Base-by-base conservation (phyloP, 2,888 invertebrate species). In the Panorpa germanica region DNA sequence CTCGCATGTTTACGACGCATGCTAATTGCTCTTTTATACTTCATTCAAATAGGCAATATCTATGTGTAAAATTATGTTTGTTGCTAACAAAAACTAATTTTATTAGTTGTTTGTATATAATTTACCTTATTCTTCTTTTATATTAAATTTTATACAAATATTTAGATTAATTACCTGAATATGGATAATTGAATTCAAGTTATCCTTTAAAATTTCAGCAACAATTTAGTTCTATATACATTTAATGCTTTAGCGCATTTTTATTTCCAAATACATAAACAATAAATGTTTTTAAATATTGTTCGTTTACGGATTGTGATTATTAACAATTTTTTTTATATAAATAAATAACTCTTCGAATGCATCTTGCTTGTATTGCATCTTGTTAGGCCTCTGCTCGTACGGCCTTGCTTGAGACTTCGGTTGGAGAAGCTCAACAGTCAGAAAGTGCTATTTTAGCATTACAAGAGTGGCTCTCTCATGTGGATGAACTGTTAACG, bases 351-450 rank as follows among this genome's bases (percentile, higher is more conserved):
- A 12, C 13, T 11, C 23, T 23, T 23, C 12, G 12, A 4, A 12
- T 13, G 12, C 13, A 23, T 5, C 27, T 29, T 35, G 29, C 16
- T 28, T 34, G 38, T 35, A 34, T 35, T 33, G 28, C 35, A 38
- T 19, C 37, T 34, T 34, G 39, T 13, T 46, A 70, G 70, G 69
- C 69, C 34, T 57, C 59, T 40, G 63, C 66, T 41, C 60, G 66
- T 39, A 61, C 66, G 36, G n/a, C n/a, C n/a, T n/a, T 67, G 38
- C 55, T 80, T 41, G 77, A 78, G 53, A 60, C 63, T 41, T 70
- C 70, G 39, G 77, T 78, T 37, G 66, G 66, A 41, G 73, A 75
- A 50, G 80, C 81, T 25, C 77, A 81, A 50, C 66, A 66, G 42
- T 72, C 71, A 30, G 83, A 83, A 57, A 64, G 70, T 41, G 65